Percentiles rank a stretch among this genome's conserved stretches.
Evolutionary conservation across 2,113 vertebrate species (phyloP).

Genomic region (Uria aalge): DNA sequence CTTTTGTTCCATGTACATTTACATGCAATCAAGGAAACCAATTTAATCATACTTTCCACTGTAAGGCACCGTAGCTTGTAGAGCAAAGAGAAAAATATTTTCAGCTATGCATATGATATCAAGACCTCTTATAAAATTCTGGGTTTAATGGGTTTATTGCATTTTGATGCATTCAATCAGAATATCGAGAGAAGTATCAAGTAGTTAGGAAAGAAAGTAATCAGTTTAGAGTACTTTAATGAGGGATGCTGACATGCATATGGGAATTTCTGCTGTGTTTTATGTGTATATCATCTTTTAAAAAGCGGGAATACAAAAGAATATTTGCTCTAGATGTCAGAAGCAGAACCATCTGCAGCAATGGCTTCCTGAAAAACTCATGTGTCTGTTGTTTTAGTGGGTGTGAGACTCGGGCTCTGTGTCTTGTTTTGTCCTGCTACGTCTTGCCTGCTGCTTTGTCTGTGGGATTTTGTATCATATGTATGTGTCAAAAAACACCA

Average conservation of each 20-base stretch:
- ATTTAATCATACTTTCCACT: not conserved
- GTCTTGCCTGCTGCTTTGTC: not conserved
- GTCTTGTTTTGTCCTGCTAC: not conserved
- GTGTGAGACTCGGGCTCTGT: not conserved
- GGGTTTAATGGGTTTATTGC: not conserved
- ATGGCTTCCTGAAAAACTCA: not conserved
- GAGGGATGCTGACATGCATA: not conserved
- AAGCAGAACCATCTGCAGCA: not conserved
- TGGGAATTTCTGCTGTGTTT: not conserved
- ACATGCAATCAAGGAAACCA: not conserved
- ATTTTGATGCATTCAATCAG: not conserved
- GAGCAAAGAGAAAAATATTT: not conserved
- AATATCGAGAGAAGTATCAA: not conserved
- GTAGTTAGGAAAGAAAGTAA: not conserved
- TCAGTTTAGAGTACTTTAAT: not conserved
- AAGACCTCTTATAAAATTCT: not conserved
- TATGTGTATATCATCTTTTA: not conserved
- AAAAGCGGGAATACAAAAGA: not conserved
- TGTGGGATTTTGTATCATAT: not conserved
- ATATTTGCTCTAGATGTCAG: not conserved
- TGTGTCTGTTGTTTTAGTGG: not conserved
- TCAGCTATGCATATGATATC: not conserved
- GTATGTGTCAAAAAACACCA: not conserved
- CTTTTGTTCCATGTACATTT: not conserved
- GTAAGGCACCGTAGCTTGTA: not conserved